A percentile compares a stretch with the other conserved stretches of the same genome.
Evolutionary conservation across 2,113 vertebrate genomes (phyloP).

Genomic region (Natator depressus): DNA sequence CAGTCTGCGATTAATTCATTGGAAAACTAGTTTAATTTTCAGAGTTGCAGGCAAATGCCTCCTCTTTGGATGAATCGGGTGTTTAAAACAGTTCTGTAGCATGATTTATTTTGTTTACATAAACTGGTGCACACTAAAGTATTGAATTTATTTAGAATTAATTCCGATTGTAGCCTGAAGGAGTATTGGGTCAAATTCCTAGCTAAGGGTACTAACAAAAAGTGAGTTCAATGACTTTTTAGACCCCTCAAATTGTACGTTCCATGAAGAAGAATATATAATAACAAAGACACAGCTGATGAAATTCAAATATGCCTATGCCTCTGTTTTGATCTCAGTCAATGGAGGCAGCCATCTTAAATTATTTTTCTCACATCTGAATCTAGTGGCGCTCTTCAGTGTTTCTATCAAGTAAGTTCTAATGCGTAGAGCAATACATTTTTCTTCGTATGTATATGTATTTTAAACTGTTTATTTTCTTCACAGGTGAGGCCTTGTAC

Average conservation of each 20-base stretch:
- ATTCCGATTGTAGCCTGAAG: neutral
- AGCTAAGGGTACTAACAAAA: neutral
- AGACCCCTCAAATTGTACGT: neutral
- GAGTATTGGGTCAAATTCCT: neutral
- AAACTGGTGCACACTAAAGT: rapidly evolving
- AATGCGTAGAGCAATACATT: neutral
- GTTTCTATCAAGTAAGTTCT: neutral
- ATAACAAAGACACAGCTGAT: neutral
- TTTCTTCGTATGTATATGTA: neutral
- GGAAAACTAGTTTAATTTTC: neutral
- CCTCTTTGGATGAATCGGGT: neutral
- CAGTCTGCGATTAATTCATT: neutral
- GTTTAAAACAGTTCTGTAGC: rapidly evolving
- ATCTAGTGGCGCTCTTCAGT: neutral
- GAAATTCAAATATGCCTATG: neutral
- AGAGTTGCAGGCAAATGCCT: neutral
- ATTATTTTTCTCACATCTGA: neutral
- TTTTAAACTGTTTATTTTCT: too few relatives aligned
- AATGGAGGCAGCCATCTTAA: neutral
- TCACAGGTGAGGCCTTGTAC: too few relatives aligned
- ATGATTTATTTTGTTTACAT: rapidly evolving
- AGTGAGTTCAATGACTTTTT: neutral
- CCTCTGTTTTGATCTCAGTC: neutral
- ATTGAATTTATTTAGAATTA: neutral
- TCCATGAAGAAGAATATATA: neutral